Conservation (phyloP, 2,797 vertebrate species). For the Cryptoprocta ferox region DNA sequence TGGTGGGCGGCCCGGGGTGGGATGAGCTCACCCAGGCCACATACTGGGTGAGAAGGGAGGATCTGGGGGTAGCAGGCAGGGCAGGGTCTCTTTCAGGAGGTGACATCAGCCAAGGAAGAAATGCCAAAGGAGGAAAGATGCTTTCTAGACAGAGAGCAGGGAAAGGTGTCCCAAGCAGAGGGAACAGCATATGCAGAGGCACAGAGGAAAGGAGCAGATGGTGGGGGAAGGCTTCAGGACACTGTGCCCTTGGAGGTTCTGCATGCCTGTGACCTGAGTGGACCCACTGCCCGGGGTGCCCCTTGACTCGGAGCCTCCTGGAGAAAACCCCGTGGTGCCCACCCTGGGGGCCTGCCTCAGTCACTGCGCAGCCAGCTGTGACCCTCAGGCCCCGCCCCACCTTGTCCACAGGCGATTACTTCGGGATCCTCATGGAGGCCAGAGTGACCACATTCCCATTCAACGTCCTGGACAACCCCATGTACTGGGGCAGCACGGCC, state of each 20-base stretch:
- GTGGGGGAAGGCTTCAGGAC: neutral
- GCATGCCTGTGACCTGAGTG: neutral
- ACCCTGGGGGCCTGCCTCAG: neutral
- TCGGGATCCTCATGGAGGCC: constrained; percentile 96
- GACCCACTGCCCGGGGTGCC: no score
- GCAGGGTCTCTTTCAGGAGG: neutral
- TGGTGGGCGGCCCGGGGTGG: accelerated
- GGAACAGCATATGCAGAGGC: neutral
- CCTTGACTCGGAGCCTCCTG: neutral
- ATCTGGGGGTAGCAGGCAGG: neutral
- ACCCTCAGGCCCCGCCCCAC: neutral
- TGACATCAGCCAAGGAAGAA: neutral
- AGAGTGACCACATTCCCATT: constrained; percentile 95
- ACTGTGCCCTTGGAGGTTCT: neutral
- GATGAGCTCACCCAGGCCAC: no score
- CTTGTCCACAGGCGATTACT: constrained; percentile 93
- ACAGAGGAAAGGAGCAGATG: neutral
- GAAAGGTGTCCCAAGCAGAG: neutral
- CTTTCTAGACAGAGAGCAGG: neutral
- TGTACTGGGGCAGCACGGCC: constrained; percentile 98
- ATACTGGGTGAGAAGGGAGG: accelerated
- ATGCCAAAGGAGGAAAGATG: neutral
- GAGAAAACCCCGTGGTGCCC: accelerated
- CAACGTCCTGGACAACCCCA: constrained; percentile 93
- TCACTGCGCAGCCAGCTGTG: neutral